A percentile compares a stretch with the other conserved stretches of the same genome.
phyloP scores from a whole-genome alignment of 2,888 invertebrate species.

The Drosophila multiciliata region DNA sequence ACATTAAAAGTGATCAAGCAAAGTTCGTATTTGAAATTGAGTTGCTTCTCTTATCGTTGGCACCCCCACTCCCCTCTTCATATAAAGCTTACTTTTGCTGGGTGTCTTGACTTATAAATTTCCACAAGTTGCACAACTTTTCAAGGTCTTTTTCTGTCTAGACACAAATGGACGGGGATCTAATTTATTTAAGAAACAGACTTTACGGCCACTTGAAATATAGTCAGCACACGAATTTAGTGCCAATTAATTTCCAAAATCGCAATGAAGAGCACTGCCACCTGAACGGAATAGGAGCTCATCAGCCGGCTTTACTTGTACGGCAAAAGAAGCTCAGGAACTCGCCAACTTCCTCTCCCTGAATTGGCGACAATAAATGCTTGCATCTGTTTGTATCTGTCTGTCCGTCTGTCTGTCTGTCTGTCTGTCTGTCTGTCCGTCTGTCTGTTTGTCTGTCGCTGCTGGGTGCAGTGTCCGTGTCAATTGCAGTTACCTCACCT shows the following conservation, averaged over 20 bases:
- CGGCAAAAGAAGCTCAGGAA: slow-evolving; percentile 19
- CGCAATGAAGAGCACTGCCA: slow-evolving; percentile 25
- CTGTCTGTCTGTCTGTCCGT: slow-evolving; percentile 1
- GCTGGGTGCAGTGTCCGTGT: slow-evolving; percentile 68
- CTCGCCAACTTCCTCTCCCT: slow-evolving; percentile 32
- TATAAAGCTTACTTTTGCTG: slow-evolving; percentile 1
- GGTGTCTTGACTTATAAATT: slow-evolving; percentile 29
- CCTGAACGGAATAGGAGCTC: slow-evolving; percentile 19
- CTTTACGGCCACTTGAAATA: slow-evolving; percentile 48
- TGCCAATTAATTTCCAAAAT: slow-evolving; percentile 65
- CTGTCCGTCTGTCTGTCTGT: not conserved
- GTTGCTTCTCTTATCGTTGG: not conserved
- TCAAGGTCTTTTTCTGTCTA: slow-evolving; percentile 50
- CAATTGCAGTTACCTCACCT: slow-evolving; percentile 75
- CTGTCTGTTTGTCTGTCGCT: not conserved
- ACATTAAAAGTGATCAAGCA: slow-evolving; percentile 6
- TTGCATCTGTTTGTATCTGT: slow-evolving; percentile 24
- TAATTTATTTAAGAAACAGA: slow-evolving; percentile 60
- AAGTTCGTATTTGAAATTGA: slow-evolving; percentile 2
- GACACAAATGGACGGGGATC: slow-evolving; percentile 33
- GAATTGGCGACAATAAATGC: slow-evolving; percentile 34
- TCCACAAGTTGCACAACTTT: slow-evolving; percentile 28
- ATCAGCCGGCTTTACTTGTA: slow-evolving; percentile 21
- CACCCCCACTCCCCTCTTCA: not conserved
- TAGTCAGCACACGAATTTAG: slow-evolving; percentile 38